A percentile compares a stretch with the other conserved stretches of the same genome.
Conservation (phyloP, 2,113 vertebrate species). For the Bujurquina vittata region DNA sequence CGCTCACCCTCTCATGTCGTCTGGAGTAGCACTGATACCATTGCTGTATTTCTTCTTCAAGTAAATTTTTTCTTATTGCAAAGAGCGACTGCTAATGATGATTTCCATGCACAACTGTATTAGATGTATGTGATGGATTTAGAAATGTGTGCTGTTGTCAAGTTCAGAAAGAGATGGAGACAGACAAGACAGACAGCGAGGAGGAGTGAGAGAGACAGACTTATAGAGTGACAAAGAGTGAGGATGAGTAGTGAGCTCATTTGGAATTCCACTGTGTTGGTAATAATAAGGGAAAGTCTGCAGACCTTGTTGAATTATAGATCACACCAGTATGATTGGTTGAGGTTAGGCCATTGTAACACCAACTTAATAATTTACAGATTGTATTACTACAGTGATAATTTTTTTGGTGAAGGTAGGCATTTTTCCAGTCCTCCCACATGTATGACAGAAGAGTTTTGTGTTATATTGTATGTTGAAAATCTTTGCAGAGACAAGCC, state of each 20-base stretch:
- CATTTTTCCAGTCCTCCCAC: slow-evolving; percentile 24
- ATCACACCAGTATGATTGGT: slow-evolving; percentile 78
- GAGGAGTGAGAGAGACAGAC: slow-evolving; percentile 43
- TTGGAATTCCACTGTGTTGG: slow-evolving; percentile 71
- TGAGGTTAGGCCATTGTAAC: slow-evolving; percentile 78
- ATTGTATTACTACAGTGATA: slow-evolving; percentile 75
- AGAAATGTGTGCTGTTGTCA: slow-evolving; percentile 51
- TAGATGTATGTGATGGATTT: slow-evolving; percentile 56
- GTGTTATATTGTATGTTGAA: neutral
- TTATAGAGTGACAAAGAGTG: slow-evolving; percentile 56
- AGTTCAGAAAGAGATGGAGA: slow-evolving; percentile 54
- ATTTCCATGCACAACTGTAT: slow-evolving; percentile 42
- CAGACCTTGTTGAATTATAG: slow-evolving; percentile 81
- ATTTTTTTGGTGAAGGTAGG: slow-evolving; percentile 67
- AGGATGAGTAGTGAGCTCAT: slow-evolving; percentile 57
- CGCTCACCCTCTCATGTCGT: slow-evolving; percentile 38
- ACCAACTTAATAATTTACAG: slow-evolving; percentile 79
- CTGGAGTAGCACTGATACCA: slow-evolving; percentile 41
- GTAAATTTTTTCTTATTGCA: slow-evolving; percentile 19
- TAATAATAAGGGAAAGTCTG: slow-evolving; percentile 77
- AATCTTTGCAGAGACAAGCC: neutral
- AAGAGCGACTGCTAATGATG: slow-evolving; percentile 44
- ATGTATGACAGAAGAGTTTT: slow-evolving; percentile 6
- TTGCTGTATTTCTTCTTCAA: slow-evolving; percentile 35
- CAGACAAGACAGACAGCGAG: slow-evolving; percentile 42